These are phyloP conservation scores for Idaea dimidiata DNA, from an alignment of 2,888 invertebrate species.

Conservation along the genomic window DNA sequence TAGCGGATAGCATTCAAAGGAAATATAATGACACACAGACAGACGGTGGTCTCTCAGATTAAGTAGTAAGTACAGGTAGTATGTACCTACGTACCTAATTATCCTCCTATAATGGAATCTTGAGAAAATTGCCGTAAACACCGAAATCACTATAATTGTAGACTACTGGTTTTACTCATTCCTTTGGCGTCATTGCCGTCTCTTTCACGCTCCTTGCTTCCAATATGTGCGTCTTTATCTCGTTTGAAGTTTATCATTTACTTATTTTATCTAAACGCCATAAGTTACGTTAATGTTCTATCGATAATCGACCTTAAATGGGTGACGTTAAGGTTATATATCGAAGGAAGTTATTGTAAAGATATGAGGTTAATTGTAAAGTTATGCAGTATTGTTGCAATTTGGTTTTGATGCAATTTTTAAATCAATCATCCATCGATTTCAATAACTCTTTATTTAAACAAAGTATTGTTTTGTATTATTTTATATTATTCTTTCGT, in stretches of 20 bases:
- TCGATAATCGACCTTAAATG: neutral
- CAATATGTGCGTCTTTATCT: constrained; percentile 42
- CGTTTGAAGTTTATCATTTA: constrained; percentile 41
- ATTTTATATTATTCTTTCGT: neutral
- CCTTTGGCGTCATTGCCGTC: constrained; percentile 55
- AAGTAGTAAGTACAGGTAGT: constrained; percentile 43
- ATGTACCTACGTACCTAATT: constrained; percentile 61
- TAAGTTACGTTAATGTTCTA: neutral
- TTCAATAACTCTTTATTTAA: neutral
- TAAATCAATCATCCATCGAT: neutral
- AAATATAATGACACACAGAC: constrained; percentile 67
- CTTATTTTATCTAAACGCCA: neutral
- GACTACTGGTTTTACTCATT: constrained; percentile 72
- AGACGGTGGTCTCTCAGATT: constrained; percentile 20
- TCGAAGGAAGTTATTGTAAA: neutral
- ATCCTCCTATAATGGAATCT: constrained; percentile 57
- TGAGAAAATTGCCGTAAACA: constrained; percentile 61
- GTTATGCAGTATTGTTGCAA: neutral
- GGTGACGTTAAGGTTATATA: neutral
- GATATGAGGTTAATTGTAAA: neutral
- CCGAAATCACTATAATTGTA: constrained; percentile 69
- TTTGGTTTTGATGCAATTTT: constrained; percentile 1
- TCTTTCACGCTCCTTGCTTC: constrained; percentile 42
- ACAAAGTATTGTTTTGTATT: neutral
- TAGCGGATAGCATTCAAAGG: constrained; percentile 60